These are phyloP conservation scores for Geodia barretti DNA, from an alignment of 37 sponge, comb jelly and placozoan species.

Conservation along the genomic window DNA sequence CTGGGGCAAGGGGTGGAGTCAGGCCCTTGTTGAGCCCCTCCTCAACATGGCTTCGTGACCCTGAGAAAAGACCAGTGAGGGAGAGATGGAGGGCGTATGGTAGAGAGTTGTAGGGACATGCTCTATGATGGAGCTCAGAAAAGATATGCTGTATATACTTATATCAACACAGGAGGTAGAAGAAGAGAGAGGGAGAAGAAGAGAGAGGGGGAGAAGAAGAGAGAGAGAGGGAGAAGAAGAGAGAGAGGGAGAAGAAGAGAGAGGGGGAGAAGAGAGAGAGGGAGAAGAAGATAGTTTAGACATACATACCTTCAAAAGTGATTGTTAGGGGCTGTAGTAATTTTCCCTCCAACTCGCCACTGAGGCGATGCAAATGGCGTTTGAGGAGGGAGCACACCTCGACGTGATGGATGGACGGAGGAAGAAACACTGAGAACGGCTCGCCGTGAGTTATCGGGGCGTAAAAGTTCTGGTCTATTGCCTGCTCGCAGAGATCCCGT, in stretches of 20 bases:
- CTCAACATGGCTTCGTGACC: background rate
- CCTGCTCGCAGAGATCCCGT: conserved; percentile 11
- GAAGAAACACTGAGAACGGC: conserved; percentile 3
- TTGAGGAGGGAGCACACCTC: conserved; percentile 26
- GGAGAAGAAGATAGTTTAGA: background rate
- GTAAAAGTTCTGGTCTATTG: conserved; percentile 17
- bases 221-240: too few relatives aligned
- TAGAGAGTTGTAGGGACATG: too few relatives aligned
- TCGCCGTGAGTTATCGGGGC: conserved; percentile 1
- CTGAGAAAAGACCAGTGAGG: too few relatives aligned
- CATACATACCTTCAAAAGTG: background rate
- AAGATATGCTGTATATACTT: too few relatives aligned
- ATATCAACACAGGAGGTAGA: too few relatives aligned
- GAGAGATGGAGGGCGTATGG: too few relatives aligned
- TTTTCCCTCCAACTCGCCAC: background rate
- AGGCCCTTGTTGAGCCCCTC: background rate
- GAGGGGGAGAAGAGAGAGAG: too few relatives aligned
- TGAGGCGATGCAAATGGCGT: conserved; percentile 14
- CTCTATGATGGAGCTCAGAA: too few relatives aligned
- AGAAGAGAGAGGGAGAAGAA: too few relatives aligned
- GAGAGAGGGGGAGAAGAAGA: too few relatives aligned
- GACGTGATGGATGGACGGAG: conserved; percentile 1
- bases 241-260: too few relatives aligned
- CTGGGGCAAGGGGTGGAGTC: background rate
- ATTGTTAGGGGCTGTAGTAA: conserved; percentile 3